phyloP scores from a whole-genome alignment of 2,888 invertebrate species.

The Alcis repandata region DNA sequence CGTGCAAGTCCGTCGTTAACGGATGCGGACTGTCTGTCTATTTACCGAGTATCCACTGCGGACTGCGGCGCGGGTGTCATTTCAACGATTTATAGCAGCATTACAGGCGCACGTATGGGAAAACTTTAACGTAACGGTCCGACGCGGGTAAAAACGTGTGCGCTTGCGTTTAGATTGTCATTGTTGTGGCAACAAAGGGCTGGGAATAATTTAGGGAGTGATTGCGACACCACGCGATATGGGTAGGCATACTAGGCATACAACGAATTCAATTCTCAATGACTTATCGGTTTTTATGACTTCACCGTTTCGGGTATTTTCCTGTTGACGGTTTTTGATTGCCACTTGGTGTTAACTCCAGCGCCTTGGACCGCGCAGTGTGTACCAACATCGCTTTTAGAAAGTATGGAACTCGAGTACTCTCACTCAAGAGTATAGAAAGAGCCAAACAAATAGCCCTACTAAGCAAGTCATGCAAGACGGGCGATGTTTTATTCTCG shows the following conservation, averaged over 20 bases:
- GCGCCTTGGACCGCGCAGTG: background rate
- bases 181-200: constrained; percentile 49
- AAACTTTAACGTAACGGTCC: constrained; percentile 53
- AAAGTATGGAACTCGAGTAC: constrained; percentile 3
- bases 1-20: constrained; percentile 52
- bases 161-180: constrained; percentile 43
- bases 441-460: constrained; percentile 23
- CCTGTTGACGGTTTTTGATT: constrained; percentile 11
- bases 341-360: background rate
- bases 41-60: constrained; percentile 54
- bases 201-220: constrained; percentile 43
- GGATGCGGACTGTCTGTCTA: constrained; percentile 70
- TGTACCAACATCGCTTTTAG: constrained; percentile 7
- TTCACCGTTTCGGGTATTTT: constrained; percentile 7
- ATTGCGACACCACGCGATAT: constrained; percentile 41
- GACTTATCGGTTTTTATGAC: constrained; percentile 9
- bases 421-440: constrained; percentile 1
- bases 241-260: constrained; percentile 15
- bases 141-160: constrained; percentile 50
- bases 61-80: constrained; percentile 48
- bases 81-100: constrained; percentile 55
- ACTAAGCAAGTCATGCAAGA: constrained; percentile 31
- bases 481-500: constrained; percentile 28
- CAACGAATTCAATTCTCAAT: constrained; percentile 17
- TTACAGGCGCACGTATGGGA: constrained; percentile 49